Evolutionary conservation across 2,888 invertebrate species (phyloP), one percentile per base, ranked within the genome.

Genomic region (Idaea biselata): DNA sequence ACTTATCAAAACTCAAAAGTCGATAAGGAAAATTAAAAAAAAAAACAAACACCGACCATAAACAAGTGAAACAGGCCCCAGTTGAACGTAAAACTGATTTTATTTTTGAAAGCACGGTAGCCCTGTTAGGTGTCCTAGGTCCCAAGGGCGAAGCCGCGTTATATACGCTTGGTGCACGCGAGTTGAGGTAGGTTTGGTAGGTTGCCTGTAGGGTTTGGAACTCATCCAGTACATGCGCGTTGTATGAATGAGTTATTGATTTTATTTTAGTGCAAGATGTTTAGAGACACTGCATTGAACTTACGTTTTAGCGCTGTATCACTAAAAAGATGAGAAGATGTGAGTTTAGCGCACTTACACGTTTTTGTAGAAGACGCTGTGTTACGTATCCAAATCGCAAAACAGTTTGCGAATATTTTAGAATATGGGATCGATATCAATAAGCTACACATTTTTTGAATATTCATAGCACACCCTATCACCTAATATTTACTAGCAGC

Each of bases 111-210:
- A 7, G 44, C 44, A 44, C 44, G 59, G 31, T 62, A 63, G 68
- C 68, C 65, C 75, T 80, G 77, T 44, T 44, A 44, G 77, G 78
- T 64, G 77, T 76, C 77, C 82, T 83, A 82, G 76, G 75, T 78
- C 73, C 76, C 77, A 81, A 79, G 79, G 80, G 79, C 78, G 78
- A 55, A 70, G 74, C 72, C 71, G 64, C 74, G 70, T 77, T 70
- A 66, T 62, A 60, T 61, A 73, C 69, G 68, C 70, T 73, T 66
- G 63, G 64, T 61, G 61, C 69, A 68, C 70, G 70, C 65, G 65
- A 61, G 60, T 66, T 65, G 65, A 61, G 59, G 60, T 58, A 60
- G 66, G 66, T 66, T 66, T 59, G 62, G 59, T 63, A 57, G 58
- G 63, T 18, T 56, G 18, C 18, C 56, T 56, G 18, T 56, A 55